phyloP scores from a whole-genome alignment of 2,888 invertebrate genomes.

The Melanotus villosus region DNA sequence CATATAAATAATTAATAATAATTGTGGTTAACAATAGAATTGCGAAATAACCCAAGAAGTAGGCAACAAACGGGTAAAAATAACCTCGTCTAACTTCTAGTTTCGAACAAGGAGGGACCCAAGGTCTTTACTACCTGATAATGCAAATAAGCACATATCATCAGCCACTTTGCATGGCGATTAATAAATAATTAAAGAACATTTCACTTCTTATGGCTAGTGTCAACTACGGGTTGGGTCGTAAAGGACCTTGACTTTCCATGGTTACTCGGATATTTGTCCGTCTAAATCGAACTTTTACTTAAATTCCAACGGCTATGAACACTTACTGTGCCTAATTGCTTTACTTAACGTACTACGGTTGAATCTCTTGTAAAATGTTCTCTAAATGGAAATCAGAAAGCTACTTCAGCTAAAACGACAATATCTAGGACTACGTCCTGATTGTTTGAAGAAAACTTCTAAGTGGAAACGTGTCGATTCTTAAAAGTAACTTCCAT shows the following conservation, averaged over 20 bases:
- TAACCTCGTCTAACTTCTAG: not conserved
- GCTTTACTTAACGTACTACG: not conserved
- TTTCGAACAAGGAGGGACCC: not conserved
- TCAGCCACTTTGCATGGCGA: slow-evolving; percentile 9
- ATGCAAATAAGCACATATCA: slow-evolving; percentile 19
- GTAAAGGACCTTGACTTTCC: slow-evolving; percentile 14
- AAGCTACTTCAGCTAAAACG: not conserved
- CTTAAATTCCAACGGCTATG: slow-evolving; percentile 8
- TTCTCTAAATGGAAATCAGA: not conserved
- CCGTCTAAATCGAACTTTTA: slow-evolving; percentile 9
- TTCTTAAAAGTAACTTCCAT: too few species aligned
- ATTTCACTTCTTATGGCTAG: slow-evolving; percentile 13
- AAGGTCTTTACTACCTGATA: slow-evolving; percentile 12
- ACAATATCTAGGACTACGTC: too few species aligned
- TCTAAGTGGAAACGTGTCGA: too few species aligned
- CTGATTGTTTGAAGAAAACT: too few species aligned
- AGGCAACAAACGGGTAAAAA: not conserved
- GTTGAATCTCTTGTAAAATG: not conserved
- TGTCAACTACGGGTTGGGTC: slow-evolving; percentile 19
- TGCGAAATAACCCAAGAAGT: not conserved
- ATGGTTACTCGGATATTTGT: slow-evolving; percentile 11
- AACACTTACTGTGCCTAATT: not conserved
- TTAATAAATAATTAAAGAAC: slow-evolving; percentile 21
- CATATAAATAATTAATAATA: not conserved
- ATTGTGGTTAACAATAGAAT: not conserved